Evolutionary conservation across 2,888 invertebrate genomes (phyloP), one percentile per base, ranked within the genome.

Genomic region (Plagodis pulveraria): DNA sequence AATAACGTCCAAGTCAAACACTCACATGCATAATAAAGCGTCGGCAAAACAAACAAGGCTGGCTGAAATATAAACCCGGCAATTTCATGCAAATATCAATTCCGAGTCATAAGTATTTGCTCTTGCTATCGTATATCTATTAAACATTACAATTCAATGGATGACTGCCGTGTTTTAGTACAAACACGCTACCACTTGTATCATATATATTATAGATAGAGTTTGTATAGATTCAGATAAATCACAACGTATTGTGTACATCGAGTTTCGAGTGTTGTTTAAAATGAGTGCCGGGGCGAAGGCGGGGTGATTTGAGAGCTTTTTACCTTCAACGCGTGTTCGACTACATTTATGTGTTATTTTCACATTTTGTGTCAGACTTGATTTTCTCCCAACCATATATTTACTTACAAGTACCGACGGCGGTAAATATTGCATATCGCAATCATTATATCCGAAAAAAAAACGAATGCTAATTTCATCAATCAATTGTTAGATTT

Each of bases 131-230:
- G 40, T 10, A 38, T 53, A 46, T 47, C 50, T 62, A 57, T 60
- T 62, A 55, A 53, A 59, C 57, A 58, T 53, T 51, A 52, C 51
- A 50, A 61, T 58, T 47, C 47, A 62, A 56, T 49, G 55, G 43
- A 36, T 8, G 36, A 55, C 62, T 32, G 34, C 58, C 46, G 6
- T 47, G 35, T 50, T 7, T 35, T 33, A 7, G 42, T 47, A 46
- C 53, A 58, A 46, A 51, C 40, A 7, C 34, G 10, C 12, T 43
- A 50, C 46, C 54, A 63, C 58, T 58, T 58, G 53, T 36, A 36
- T 36, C 8, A 8, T 36, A 36, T 36, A 36, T 8, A 36, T 36
- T 4, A 41, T 41, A 41, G 41, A 41, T 38, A 38, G 38, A 41
- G 41, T 36, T 36, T 36, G 41, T 41, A n/a, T 38, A 38, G 1